Evolutionary conservation across 2,888 invertebrate genomes (phyloP).

Genomic region (Lycophotia porphyrea): DNA sequence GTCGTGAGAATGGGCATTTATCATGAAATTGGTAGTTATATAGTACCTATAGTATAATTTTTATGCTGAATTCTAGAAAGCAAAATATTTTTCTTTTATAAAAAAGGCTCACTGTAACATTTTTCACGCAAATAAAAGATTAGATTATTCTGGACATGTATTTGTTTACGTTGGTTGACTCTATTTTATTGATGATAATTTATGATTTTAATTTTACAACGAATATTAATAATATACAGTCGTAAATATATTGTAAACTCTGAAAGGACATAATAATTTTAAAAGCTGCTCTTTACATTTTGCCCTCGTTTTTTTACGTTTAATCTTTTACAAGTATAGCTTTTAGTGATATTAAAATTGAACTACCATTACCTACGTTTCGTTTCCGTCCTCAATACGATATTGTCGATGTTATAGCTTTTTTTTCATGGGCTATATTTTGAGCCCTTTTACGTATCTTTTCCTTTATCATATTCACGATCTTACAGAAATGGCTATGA

Average conservation of each 20-base stretch:
- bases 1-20: neutral
- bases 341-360: conserved; percentile 25
- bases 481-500: conserved; percentile 1
- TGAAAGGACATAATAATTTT: neutral
- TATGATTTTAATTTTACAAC: neutral
- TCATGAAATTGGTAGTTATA: neutral
- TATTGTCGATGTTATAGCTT: neutral
- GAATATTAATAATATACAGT: neutral
- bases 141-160: neutral
- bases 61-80: neutral
- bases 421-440: neutral
- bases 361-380: neutral
- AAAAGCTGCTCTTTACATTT: conserved; percentile 1
- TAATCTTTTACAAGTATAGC: conserved; percentile 1
- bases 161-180: neutral
- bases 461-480: conserved; percentile 13
- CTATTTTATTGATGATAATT: neutral
- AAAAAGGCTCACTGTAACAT: neutral
- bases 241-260: neutral
- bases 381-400: neutral
- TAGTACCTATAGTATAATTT: neutral
- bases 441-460: neutral
- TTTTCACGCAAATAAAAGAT: neutral
- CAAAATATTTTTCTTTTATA: neutral
- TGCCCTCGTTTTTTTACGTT: conserved; percentile 4